Percentiles rank a stretch among this genome's conserved stretches.
phyloP scores from a whole-genome alignment of 2,797 vertebrate species.

The Anguilla anguilla region DNA sequence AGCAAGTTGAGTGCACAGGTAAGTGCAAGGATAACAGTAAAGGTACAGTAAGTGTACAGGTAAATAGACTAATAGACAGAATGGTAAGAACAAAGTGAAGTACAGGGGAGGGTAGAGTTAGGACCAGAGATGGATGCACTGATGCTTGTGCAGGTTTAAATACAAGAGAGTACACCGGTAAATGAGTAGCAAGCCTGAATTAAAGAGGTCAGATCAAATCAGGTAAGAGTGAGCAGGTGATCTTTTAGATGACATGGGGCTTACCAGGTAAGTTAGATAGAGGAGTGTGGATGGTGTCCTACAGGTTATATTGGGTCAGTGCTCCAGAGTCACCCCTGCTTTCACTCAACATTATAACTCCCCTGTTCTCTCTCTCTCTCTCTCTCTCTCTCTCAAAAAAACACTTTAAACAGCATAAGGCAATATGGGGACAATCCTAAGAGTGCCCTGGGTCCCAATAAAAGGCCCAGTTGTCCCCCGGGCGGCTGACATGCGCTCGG shows the following conservation, averaged over 20 bases:
- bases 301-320: conserved; percentile 24
- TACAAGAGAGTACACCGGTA: too few relatives aligned
- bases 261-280: background rate
- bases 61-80: background rate
- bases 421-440: conserved; percentile 23
- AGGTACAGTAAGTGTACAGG: background rate
- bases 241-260: background rate
- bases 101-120: background rate
- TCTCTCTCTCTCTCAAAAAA: conserved; percentile 45
- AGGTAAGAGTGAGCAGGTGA: background rate
- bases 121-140: background rate
- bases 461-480: conserved; percentile 13
- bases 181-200: background rate
- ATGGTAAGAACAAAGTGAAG: background rate
- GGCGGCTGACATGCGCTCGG: conserved; percentile 13
- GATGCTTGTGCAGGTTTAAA: background rate
- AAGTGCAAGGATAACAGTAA: background rate
- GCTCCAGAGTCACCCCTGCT: background rate
- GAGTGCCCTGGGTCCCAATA: conserved; percentile 18
- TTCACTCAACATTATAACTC: background rate
- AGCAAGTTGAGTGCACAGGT: background rate
- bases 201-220: background rate
- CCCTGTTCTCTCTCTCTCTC: background rate
- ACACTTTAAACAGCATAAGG: conserved; percentile 40
- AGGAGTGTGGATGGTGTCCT: background rate